Conservation (phyloP, 1,140 invertebrate species). For the Phortica variegata region DNA sequence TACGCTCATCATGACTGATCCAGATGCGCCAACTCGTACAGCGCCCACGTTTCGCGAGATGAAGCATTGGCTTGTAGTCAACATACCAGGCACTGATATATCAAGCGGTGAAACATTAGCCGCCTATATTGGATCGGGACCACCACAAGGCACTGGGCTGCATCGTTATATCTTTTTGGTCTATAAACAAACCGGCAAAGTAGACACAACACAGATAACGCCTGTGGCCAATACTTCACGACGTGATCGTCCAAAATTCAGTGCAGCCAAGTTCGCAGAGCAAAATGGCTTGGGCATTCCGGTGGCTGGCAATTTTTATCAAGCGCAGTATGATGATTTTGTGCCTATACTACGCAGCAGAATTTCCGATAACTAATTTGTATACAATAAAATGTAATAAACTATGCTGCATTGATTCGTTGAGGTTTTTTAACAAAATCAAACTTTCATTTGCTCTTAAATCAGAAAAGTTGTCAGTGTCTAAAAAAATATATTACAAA, state of each 20-base stretch:
- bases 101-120: conserved; percentile 74
- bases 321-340: conserved; percentile 89
- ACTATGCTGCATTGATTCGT: no score
- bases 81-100: conserved; percentile 81
- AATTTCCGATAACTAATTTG: conserved; percentile 25
- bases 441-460: no score
- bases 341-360: conserved; percentile 64
- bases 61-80: conserved; percentile 90
- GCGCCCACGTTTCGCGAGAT: conserved; percentile 80
- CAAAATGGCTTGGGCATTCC: conserved; percentile 81
- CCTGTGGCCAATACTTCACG: conserved; percentile 58
- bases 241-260: conserved; percentile 73
- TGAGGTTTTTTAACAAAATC: no score
- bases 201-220: conserved; percentile 47
- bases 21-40: conserved; percentile 67
- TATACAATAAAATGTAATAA: no score
- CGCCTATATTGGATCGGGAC: conserved; percentile 83
- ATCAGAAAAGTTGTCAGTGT: no score
- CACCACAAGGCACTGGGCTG: conserved; percentile 77
- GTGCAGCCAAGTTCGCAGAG: conserved; percentile 75
- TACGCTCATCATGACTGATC: conserved; percentile 69
- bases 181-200: conserved; percentile 70
- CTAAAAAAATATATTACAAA: no score
- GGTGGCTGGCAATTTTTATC: conserved; percentile 85
- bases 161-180: conserved; percentile 90